phyloP scores from a whole-genome alignment of 2,797 vertebrate species.

The Linurgus olivaceus region DNA sequence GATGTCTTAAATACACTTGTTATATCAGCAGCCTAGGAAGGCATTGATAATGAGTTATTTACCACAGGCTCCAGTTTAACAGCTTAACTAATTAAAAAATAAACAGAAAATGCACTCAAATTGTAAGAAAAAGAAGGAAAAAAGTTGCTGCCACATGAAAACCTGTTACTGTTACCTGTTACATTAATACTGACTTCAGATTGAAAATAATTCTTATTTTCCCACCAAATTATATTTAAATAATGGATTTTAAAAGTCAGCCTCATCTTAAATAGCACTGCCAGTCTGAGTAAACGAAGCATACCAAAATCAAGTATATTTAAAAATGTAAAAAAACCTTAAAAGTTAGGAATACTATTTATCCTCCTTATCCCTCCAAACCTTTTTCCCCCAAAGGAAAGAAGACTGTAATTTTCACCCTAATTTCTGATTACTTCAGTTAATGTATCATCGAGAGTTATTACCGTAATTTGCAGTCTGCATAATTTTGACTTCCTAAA shows the following conservation, averaged over 20 bases:
- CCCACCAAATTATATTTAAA: background rate
- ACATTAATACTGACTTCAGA: background rate
- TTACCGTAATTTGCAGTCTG: background rate
- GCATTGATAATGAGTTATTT: background rate
- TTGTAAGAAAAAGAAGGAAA: accelerated
- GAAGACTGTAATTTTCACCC: background rate
- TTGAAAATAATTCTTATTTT: background rate
- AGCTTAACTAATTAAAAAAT: background rate
- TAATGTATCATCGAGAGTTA: background rate
- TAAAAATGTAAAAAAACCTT: background rate
- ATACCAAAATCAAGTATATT: background rate
- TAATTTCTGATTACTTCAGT: background rate
- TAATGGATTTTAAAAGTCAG: background rate
- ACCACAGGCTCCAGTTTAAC: background rate
- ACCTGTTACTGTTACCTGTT: background rate
- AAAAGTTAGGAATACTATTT: background rate
- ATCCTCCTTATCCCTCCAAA: background rate
- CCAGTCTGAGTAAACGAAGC: background rate
- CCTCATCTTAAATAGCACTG: background rate
- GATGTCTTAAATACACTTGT: slow-evolving; percentile 8
- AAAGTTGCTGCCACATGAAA: background rate
- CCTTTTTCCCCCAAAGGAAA: background rate
- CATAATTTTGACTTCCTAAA: background rate
- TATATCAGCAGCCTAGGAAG: background rate
- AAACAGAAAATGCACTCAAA: background rate